These are phyloP conservation scores for Catocala nupta DNA, from an alignment of 2,888 invertebrate genomes.

Conservation along the genomic window DNA sequence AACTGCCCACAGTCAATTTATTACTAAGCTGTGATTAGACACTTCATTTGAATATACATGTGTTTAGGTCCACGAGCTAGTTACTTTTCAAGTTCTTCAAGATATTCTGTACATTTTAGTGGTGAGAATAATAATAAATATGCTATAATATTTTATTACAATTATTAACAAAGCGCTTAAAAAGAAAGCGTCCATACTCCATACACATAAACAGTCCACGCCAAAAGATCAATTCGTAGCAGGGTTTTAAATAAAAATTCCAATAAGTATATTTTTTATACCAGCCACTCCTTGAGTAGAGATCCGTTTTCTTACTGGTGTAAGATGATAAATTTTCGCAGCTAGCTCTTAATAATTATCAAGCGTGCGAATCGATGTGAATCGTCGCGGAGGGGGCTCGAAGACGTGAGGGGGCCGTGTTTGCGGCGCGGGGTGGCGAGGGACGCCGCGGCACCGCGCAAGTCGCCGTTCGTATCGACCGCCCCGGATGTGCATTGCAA, in stretches of 20 bases:
- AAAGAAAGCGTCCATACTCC: background rate
- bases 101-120: no score
- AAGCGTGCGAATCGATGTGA: conserved; percentile 81
- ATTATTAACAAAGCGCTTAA: background rate
- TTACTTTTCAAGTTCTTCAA: no score
- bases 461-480: conserved; percentile 84
- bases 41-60: no score
- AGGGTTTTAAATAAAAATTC: conserved; percentile 6
- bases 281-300: background rate
- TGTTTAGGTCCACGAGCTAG: no score
- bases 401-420: conserved; percentile 65
- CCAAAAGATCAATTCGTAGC: background rate
- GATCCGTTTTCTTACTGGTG: conserved; percentile 44
- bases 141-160: no score
- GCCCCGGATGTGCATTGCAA: conserved; percentile 84
- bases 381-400: conserved; percentile 66
- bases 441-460: conserved; percentile 78
- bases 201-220: background rate
- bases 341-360: conserved; percentile 69
- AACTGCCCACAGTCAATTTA: no score
- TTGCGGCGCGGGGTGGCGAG: conserved; percentile 64
- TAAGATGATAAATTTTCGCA: conserved; percentile 57
- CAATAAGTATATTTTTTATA: conserved; percentile 3
- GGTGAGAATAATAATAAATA: no score
- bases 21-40: no score